A percentile compares a stretch with the other conserved stretches of the same genome.
These are phyloP conservation scores for Myripristis jacobus DNA, from an alignment of 2,797 vertebrate genomes.

Conservation along the genomic window DNA sequence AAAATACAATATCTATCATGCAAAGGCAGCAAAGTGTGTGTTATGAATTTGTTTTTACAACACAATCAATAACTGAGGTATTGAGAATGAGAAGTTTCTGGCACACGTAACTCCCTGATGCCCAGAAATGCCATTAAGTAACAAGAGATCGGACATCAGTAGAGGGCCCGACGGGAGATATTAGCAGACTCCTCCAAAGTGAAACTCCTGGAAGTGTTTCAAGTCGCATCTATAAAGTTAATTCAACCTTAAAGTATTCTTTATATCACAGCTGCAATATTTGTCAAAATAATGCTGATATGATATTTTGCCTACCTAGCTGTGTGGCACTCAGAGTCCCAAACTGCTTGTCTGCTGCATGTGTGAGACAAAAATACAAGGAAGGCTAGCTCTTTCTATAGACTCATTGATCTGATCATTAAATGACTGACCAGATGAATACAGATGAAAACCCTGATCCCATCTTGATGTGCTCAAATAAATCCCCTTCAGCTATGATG, in stretches of 20 bases:
- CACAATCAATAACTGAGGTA: slow-evolving; percentile 62
- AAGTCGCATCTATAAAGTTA: slow-evolving; percentile 48
- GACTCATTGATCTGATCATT: not conserved
- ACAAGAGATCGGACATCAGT: slow-evolving; percentile 47
- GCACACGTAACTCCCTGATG: slow-evolving; percentile 50
- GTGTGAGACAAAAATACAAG: not conserved
- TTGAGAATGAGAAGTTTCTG: slow-evolving; percentile 54
- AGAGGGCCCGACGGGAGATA: slow-evolving; percentile 36
- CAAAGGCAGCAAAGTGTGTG: slow-evolving; percentile 48
- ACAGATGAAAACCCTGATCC: not conserved
- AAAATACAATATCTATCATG: slow-evolving; percentile 56
- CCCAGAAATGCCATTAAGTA: slow-evolving; percentile 61
- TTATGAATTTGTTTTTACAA: slow-evolving; percentile 61
- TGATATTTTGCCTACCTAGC: slow-evolving; percentile 22
- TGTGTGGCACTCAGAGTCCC: not conserved
- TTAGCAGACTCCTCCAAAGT: slow-evolving; percentile 31
- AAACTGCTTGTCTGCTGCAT: not conserved
- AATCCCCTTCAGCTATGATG: slow-evolving; percentile 33
- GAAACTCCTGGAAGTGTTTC: slow-evolving; percentile 54
- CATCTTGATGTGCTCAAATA: slow-evolving; percentile 31
- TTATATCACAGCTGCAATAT: slow-evolving; percentile 25
- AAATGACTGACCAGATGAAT: not conserved
- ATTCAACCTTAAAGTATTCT: slow-evolving; percentile 44
- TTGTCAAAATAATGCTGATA: slow-evolving; percentile 46
- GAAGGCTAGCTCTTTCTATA: not conserved